Percentiles rank a stretch among this genome's conserved stretches.
Conservation (phyloP, 2,113 vertebrate species). For the Notarius quadriscutis region DNA sequence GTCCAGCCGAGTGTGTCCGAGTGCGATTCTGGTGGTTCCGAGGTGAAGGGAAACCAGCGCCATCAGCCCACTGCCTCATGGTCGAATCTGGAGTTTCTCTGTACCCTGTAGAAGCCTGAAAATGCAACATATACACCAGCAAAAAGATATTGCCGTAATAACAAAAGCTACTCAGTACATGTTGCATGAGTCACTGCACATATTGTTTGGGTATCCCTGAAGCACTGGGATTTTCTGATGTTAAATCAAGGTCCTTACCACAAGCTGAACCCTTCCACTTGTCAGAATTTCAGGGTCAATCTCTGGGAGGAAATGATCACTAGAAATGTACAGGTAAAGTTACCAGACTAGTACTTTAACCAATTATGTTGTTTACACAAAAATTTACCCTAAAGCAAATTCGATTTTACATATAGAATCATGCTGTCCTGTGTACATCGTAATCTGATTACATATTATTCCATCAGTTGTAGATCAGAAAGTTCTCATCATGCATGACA, state of each 20-base stretch:
- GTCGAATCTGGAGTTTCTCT: constrained; percentile 80
- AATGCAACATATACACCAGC: constrained; percentile 44
- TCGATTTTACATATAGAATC: constrained; percentile 12
- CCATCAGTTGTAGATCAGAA: constrained; percentile 16
- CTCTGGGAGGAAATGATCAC: constrained; percentile 82
- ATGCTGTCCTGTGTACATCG: constrained; percentile 1
- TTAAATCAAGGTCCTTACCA: constrained; percentile 76
- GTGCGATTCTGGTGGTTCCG: constrained; percentile 71
- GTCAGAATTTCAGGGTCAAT: constrained; percentile 77
- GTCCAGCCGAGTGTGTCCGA: constrained; percentile 72
- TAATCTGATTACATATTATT: constrained; percentile 11
- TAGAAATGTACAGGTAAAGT: constrained; percentile 55
- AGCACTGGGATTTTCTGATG: not conserved
- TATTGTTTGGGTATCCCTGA: not conserved
- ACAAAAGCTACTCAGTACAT: not conserved
- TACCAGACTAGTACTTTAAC: constrained; percentile 8
- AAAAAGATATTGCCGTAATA: not conserved
- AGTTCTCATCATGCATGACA: constrained; percentile 29
- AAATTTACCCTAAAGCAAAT: constrained; percentile 17
- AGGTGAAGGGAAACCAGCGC: constrained; percentile 74
- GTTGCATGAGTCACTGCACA: not conserved
- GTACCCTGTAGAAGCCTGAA: constrained; percentile 81
- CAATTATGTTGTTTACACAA: constrained; percentile 17
- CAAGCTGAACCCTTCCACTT: constrained; percentile 82
- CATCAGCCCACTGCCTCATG: constrained; percentile 71